Evolutionary conservation across 2,797 vertebrate species (phyloP).

Genomic region (Takifugu rubripes): DNA sequence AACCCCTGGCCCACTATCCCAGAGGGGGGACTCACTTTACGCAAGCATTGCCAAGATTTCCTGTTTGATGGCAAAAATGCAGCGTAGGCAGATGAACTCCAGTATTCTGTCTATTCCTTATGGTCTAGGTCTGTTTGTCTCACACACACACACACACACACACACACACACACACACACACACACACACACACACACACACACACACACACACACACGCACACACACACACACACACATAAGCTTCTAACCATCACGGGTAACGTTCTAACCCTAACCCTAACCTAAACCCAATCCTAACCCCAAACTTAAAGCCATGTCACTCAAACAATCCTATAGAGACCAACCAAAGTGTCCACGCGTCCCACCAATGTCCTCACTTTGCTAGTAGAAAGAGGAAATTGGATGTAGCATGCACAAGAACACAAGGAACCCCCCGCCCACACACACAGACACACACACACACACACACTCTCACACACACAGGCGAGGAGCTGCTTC

Average conservation of each 20-base stretch:
- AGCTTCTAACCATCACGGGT: no score
- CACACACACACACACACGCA: constrained; percentile 8
- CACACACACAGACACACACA: constrained; percentile 9
- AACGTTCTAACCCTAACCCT: no score
- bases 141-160: constrained; percentile 7
- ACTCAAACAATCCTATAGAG: no score
- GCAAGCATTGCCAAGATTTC: constrained; percentile 58
- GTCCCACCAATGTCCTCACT: no score
- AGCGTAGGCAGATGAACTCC: constrained; percentile 48
- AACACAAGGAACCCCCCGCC: not conserved
- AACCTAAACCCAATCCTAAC: no score
- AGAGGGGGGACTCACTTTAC: constrained; percentile 50
- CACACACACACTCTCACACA: constrained; percentile 21
- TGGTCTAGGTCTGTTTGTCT: constrained; percentile 20
- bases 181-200: constrained; percentile 7
- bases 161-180: no score
- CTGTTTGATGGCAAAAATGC: constrained; percentile 51
- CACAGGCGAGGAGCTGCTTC: constrained; percentile 46
- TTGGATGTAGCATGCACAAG: no score
- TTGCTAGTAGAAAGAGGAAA: no score
- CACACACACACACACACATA: constrained; percentile 4
- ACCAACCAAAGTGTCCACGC: no score
- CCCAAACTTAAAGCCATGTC: no score
- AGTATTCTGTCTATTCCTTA: constrained; percentile 46
- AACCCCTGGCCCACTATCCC: constrained; percentile 47